Base-by-base conservation (phyloP, 2,113 vertebrate species). In the Crotophaga sulcirostris region DNA sequence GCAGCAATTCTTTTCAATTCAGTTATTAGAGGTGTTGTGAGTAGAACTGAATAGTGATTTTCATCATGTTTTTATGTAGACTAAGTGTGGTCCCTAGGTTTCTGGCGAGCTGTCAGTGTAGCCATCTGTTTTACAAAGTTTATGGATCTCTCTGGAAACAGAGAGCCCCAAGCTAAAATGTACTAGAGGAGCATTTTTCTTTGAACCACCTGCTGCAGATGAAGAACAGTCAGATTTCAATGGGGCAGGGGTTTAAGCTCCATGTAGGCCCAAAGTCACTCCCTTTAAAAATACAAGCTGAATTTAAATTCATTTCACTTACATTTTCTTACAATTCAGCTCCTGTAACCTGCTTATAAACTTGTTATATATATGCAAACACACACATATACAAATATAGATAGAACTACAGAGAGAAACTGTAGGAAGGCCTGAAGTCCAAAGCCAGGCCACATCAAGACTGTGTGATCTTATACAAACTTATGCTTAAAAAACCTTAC, bases 81-180 rank as follows among this genome's bases (percentile, higher is more conserved):
- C n/a, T 94, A 89, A 87, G 78, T 38, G 59, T 67, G 67, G 84
- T 93, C 79, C 63, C 76, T 70, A 76, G 76, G 36, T 51, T 94
- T 89, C 87, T 96, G 95, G 91, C 91, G 91, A 95, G 59, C 45
- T 94, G 62, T 87, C 93, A 96, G 0, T 10, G 51, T 23, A 85
- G 70, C 91, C 94, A 96, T 96, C 91, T 96, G 93, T 85, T 94
- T 94, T 69, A 54, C 26, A 59, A 89, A 91, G 63, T 96, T 85
- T 93, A 68, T 82, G 74, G 36, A 74, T 85, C 84, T 73, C 84
- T 94, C 70, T 95, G 70, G 59, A 91, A 94, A 89, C 10, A 94
- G 87, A 58, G 49, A 84, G 59, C 63, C 54, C 45, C 83, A 87
- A 94, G 87, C 58, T 84, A 87, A 91, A 91, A 83, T 54, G 70